A percentile compares a stretch with the other conserved stretches of the same genome.
These are phyloP conservation scores for Drosophila conformis DNA, from an alignment of 2,888 invertebrate genomes.

Conservation along the genomic window DNA sequence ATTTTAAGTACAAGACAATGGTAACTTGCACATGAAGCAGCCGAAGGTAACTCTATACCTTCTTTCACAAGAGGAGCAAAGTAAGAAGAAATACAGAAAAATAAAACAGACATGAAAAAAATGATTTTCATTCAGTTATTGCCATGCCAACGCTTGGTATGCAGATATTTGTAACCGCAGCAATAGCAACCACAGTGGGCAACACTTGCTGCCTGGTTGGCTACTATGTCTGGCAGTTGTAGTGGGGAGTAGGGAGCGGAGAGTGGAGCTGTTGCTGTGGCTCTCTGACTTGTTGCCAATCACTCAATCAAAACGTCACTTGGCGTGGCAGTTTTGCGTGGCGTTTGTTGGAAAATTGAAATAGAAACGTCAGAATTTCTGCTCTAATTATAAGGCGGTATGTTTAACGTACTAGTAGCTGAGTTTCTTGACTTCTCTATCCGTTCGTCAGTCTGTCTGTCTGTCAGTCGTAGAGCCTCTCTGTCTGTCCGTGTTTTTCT, in stretches of 20 bases:
- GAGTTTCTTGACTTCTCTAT: constrained; percentile 76
- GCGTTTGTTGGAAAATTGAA: constrained; percentile 83
- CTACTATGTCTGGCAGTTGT: constrained; percentile 57
- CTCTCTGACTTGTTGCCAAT: constrained; percentile 81
- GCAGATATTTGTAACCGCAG: constrained; percentile 79
- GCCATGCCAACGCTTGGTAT: constrained; percentile 65
- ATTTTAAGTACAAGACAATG: constrained; percentile 57
- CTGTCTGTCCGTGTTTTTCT: constrained; percentile 39
- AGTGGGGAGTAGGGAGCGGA: background rate
- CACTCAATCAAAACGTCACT: constrained; percentile 85
- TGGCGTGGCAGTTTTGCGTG: constrained; percentile 81
- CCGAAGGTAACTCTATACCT: constrained; percentile 74
- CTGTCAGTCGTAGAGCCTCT: constrained; percentile 17
- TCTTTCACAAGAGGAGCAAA: constrained; percentile 77
- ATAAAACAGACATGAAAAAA: constrained; percentile 32
- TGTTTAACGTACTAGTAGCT: constrained; percentile 75
- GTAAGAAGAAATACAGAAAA: constrained; percentile 11
- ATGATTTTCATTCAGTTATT: constrained; percentile 79
- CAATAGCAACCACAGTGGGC: constrained; percentile 70
- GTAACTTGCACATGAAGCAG: constrained; percentile 34
- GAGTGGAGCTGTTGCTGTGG: constrained; percentile 18
- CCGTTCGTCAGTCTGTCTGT: constrained; percentile 18
- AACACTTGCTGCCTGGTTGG: constrained; percentile 81
- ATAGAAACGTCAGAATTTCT: constrained; percentile 85
- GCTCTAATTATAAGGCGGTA: constrained; percentile 85